Conservation (phyloP, 1,140 invertebrate species). For the Aphidius ervi region DNA sequence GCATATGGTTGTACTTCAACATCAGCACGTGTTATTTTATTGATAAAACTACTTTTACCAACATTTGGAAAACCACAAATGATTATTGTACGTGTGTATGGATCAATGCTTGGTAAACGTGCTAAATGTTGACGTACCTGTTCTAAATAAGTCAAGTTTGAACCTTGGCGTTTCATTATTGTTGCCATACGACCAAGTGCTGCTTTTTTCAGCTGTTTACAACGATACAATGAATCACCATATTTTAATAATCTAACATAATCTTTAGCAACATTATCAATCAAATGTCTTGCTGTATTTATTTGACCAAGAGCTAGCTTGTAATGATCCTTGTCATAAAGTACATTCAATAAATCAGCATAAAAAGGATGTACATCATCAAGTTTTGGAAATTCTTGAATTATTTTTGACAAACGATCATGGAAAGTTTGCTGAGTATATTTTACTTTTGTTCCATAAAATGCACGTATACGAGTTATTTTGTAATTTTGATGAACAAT, state of each 20-base stretch:
- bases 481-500: slow-evolving; percentile 97
- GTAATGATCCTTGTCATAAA: slow-evolving; percentile 99
- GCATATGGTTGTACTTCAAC: slow-evolving; percentile 99
- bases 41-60: slow-evolving; percentile 99
- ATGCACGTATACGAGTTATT: slow-evolving; percentile 90
- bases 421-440: slow-evolving; percentile 97
- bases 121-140: slow-evolving; percentile 98
- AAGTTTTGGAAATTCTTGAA: slow-evolving; percentile 97
- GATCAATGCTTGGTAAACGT: slow-evolving; percentile 97
- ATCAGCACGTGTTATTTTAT: slow-evolving; percentile 98
- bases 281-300: slow-evolving; percentile 94
- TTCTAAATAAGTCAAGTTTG: slow-evolving; percentile 94
- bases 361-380: slow-evolving; percentile 99
- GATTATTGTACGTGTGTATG: slow-evolving; percentile 94
- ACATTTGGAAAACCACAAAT: slow-evolving; percentile 99
- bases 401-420: slow-evolving; percentile 90
- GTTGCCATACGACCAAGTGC: slow-evolving; percentile 98
- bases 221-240: slow-evolving; percentile 95
- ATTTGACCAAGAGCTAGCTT: slow-evolving; percentile 97
- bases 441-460: slow-evolving; percentile 98
- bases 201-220: slow-evolving; percentile 95
- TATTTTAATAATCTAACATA: slow-evolving; percentile 94
- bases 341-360: slow-evolving; percentile 97
- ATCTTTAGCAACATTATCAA: slow-evolving; percentile 96
- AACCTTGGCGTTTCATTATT: slow-evolving; percentile 91